Percentiles rank a stretch among this genome's conserved stretches.
phyloP scores from a whole-genome alignment of 2,113 vertebrate genomes.

The Pandion haliaetus region DNA sequence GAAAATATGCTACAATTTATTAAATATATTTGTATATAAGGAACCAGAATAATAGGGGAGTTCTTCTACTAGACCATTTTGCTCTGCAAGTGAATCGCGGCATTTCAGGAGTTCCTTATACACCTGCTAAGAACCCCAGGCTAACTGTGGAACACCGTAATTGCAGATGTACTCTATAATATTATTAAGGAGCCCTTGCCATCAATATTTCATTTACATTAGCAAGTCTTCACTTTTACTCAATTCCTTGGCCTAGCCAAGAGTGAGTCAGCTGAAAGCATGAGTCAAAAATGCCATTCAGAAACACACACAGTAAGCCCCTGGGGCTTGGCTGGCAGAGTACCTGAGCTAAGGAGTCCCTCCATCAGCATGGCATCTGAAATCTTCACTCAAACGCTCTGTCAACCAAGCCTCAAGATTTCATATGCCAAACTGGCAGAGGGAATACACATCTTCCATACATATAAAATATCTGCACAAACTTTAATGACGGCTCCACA shows the following conservation, averaged over 20 bases:
- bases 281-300: constrained; percentile 41
- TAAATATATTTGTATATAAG: not conserved
- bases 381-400: not conserved
- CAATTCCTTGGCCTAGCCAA: not conserved
- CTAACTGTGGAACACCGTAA: not conserved
- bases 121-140: not conserved
- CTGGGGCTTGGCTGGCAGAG: not conserved
- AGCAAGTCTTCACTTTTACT: not conserved
- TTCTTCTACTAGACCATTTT: not conserved
- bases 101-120: not conserved
- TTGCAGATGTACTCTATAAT: not conserved
- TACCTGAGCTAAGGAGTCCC: not conserved
- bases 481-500: not conserved
- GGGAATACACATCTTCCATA: not conserved
- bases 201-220: constrained; percentile 28
- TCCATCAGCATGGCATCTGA: not conserved
- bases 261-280: constrained; percentile 28
- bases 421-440: not conserved
- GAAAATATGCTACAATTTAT: not conserved
- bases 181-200: not conserved
- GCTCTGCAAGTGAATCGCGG: not conserved
- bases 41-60: not conserved
- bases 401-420: not conserved
- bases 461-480: not conserved
- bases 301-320: not conserved